These are phyloP conservation scores for Adela reaumurella DNA, from an alignment of 2,888 invertebrate species.

Conservation along the genomic window DNA sequence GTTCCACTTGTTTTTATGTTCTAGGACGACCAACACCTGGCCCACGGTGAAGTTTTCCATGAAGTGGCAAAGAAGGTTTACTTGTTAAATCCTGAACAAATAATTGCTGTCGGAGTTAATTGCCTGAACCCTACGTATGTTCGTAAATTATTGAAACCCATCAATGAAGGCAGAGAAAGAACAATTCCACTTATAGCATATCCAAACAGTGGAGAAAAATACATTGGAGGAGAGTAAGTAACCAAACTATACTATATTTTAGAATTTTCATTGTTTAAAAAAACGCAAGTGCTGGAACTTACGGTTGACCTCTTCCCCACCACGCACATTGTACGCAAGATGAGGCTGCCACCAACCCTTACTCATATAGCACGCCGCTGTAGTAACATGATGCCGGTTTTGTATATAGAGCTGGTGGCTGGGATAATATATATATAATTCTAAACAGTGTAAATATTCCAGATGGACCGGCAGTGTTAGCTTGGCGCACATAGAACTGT, in stretches of 20 bases:
- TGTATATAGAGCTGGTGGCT: too few species aligned
- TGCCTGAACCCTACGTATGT: conserved; percentile 63
- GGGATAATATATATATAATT: too few species aligned
- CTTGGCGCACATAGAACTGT: conserved; percentile 28
- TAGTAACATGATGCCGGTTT: too few species aligned
- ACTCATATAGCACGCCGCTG: too few species aligned
- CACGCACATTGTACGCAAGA: too few species aligned
- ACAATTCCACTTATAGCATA: conserved; percentile 79
- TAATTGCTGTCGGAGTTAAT: conserved; percentile 87
- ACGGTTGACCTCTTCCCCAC: too few species aligned
- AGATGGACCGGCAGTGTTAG: too few species aligned
- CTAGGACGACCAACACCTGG: conserved; percentile 57
- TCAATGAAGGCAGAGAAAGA: conserved; percentile 47
- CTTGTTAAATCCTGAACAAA: conserved; percentile 63
- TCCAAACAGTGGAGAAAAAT: conserved; percentile 88
- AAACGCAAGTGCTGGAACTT: too few species aligned
- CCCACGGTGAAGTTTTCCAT: conserved; percentile 77
- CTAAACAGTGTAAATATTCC: too few species aligned
- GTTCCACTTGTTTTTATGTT: conserved; percentile 8
- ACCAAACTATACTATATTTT: too few species aligned
- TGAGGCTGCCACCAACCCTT: too few species aligned
- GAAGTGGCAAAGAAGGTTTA: conserved; percentile 69
- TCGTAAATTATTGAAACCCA: conserved; percentile 35
- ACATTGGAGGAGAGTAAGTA: conserved; percentile 34
- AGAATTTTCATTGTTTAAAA: too few species aligned